phyloP scores from a whole-genome alignment of 2,888 invertebrate genomes.

The Meteorus cinctellus region DNA sequence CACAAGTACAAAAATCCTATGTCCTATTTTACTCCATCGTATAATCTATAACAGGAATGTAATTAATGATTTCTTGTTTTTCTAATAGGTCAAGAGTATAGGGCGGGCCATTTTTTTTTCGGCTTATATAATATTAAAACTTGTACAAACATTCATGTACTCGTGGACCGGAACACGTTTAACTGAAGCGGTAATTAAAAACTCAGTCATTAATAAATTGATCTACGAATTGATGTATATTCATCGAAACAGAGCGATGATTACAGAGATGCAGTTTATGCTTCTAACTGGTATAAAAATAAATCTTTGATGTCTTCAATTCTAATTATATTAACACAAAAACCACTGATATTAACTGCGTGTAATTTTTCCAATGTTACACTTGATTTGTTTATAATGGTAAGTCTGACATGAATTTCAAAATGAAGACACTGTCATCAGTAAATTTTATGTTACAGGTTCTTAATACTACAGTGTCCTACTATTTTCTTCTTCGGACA shows the following conservation, averaged over 20 bases:
- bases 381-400: constrained; percentile 32
- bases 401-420: neutral
- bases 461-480: constrained; percentile 49
- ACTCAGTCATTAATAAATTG: neutral
- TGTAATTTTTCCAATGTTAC: constrained; percentile 37
- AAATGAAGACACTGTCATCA: neutral
- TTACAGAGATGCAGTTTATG: constrained; percentile 32
- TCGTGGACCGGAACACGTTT: constrained; percentile 44
- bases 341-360: constrained; percentile 36
- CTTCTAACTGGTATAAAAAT: constrained; percentile 22
- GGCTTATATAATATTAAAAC: constrained; percentile 41
- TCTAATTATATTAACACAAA: constrained; percentile 34
- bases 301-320: constrained; percentile 33
- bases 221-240: neutral
- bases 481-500: constrained; percentile 49
- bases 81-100: constrained; percentile 18
- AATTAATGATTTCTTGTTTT: neutral
- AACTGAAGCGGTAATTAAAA: constrained; percentile 1
- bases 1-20: neutral
- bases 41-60: no score
- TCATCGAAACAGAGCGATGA: constrained; percentile 21
- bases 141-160: constrained; percentile 47
- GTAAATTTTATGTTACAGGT: constrained; percentile 39
- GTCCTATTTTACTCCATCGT: neutral
- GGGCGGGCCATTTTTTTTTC: constrained; percentile 18